Conservation (phyloP, 92 coral and sea anemone genomes). For the Palythoa caribaeorum region DNA sequence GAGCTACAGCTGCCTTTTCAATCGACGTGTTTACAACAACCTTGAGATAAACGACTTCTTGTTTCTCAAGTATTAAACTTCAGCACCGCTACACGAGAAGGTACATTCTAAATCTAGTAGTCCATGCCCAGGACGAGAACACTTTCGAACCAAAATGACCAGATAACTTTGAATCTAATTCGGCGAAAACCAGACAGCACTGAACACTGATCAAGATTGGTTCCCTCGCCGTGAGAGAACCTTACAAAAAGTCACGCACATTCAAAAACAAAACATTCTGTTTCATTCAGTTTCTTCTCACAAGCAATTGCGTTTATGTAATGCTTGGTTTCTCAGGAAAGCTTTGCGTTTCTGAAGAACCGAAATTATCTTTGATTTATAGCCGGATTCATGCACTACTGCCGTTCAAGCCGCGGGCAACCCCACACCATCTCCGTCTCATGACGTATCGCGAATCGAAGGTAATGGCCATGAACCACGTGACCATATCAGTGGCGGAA, state of each 20-base stretch:
- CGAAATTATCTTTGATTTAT: slow-evolving; percentile 42
- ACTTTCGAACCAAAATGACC: slow-evolving; percentile 5
- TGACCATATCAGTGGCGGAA: neutral
- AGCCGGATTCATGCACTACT: slow-evolving; percentile 49
- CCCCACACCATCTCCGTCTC: neutral
- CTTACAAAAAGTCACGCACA: slow-evolving; percentile 39
- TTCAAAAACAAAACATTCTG: slow-evolving; percentile 9
- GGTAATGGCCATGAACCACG: slow-evolving; percentile 4
- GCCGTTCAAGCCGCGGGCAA: slow-evolving; percentile 41
- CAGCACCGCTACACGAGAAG: neutral
- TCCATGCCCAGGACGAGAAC: neutral
- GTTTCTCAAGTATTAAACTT: neutral
- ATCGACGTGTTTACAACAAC: slow-evolving; percentile 39
- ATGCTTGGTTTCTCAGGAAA: slow-evolving; percentile 37
- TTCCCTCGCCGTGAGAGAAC: neutral
- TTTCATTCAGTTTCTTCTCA: neutral
- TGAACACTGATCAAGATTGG: neutral
- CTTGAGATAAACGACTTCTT: slow-evolving; percentile 1
- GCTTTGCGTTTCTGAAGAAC: slow-evolving; percentile 43
- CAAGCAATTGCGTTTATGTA: slow-evolving; percentile 4
- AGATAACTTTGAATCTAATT: neutral
- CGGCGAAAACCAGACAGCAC: slow-evolving; percentile 21
- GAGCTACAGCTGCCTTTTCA: slow-evolving; percentile 27
- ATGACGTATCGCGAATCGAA: slow-evolving; percentile 16
- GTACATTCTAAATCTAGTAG: slow-evolving; percentile 6